A percentile compares a stretch with the other conserved stretches of the same genome.
These are phyloP conservation scores for Rhabdomys pumilio DNA, from an alignment of 2,797 vertebrate species.

Conservation along the genomic window DNA sequence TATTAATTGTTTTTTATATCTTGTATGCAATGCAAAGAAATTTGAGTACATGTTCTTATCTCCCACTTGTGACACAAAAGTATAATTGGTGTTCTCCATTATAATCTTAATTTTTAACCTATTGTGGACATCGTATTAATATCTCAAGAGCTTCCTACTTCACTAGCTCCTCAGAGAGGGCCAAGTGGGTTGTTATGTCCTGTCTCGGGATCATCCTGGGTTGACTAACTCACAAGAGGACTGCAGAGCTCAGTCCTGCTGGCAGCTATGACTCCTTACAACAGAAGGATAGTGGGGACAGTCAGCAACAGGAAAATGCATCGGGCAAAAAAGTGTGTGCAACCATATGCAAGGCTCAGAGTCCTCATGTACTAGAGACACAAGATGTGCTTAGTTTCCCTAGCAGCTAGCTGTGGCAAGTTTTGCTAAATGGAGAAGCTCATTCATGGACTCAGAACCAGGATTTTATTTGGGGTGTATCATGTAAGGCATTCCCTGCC, in stretches of 20 bases:
- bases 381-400: background rate
- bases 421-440: conserved; percentile 13
- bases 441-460: background rate
- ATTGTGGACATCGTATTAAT: conserved; percentile 55
- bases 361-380: background rate
- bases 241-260: background rate
- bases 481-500: background rate
- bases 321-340: background rate
- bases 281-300: background rate
- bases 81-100: background rate
- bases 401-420: background rate
- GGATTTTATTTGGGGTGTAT: background rate
- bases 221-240: background rate
- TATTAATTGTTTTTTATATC: conserved; percentile 61
- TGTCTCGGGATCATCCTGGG: background rate
- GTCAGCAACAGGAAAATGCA: background rate
- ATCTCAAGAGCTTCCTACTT: background rate
- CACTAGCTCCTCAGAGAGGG: background rate
- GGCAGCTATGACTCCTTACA: background rate
- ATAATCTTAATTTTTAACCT: conserved; percentile 18
- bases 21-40: conserved; percentile 3
- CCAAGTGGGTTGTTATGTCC: background rate
- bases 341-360: background rate
- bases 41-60: conserved; percentile 38
- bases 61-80: conserved; percentile 55